Base-by-base conservation (phyloP, 2,797 vertebrate genomes). In the Lagorchestes hirsutus region DNA sequence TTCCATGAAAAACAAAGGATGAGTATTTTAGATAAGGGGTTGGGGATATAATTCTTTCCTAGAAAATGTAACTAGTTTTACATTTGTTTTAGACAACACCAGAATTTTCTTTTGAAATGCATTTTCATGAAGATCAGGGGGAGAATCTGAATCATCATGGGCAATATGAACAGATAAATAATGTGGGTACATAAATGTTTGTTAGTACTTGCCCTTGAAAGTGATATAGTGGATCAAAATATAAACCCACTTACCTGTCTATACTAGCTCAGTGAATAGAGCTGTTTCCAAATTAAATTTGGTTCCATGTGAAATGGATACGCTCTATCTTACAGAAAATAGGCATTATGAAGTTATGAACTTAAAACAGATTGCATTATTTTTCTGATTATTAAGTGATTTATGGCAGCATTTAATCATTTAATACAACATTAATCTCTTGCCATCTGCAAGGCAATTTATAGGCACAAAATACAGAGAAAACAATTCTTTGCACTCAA, bases 161-260 rank as follows among this genome's bases (percentile, higher is more conserved):
- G 90, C 8, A 40, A 22, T 74, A 74, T 40, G n/a, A 74, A 74
- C 0, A 74, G n/a, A 74, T 40, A n/a, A 74, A 74, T 74, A 74
- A 22, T 92, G 54, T 82, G 1, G 34, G 40, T 94, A 3, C 56
- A 94, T 9, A 55, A 58, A 50, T 92, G 4, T 90, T 91, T 93
- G 52, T 74, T 74, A 95, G 14, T 92, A 91, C 50, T 90, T 95
- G 62, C 9, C 34, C 1, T 95, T 96, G 93, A 93, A 95, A 91
- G 1, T 92, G 29, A 54, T 55, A 18, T 74, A 50, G 92, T 92
- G 40, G 93, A 91, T 95, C 3, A 16, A 92, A 54, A 92, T 96
- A 52, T 93, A 93, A 18, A 94, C 13, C 6, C 3, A 54, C 52
- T 9, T 91, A 54, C 58, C 93, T 94, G 57, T 94, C 92, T 93